phyloP scores from a whole-genome alignment of 2,888 invertebrate genomes.

The Trichogramma evanescens region DNA sequence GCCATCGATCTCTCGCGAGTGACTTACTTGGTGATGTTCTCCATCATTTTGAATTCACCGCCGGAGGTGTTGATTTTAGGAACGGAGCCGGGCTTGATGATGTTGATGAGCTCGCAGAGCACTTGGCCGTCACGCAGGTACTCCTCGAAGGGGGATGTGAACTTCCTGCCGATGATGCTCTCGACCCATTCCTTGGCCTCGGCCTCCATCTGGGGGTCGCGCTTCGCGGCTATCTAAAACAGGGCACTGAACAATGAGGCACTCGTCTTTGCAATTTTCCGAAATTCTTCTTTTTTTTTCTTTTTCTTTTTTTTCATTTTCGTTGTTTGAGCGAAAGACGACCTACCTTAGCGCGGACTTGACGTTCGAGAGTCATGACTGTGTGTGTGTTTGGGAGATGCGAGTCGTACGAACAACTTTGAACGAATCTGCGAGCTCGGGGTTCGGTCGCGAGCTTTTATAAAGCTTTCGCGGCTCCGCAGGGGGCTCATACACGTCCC shows the following conservation, averaged over 20 bases:
- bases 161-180: conserved; percentile 74
- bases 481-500: no score
- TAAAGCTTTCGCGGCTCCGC: no score
- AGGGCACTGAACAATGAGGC: no score
- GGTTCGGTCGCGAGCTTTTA: no score
- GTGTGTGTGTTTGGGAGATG: conserved; percentile 1
- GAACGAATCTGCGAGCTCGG: no score
- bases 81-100: conserved; percentile 79
- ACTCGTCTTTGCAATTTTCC: not conserved
- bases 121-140: conserved; percentile 86
- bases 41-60: conserved; percentile 99
- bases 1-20: not conserved
- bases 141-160: conserved; percentile 81
- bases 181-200: conserved; percentile 93
- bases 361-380: conserved; percentile 85
- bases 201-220: conserved; percentile 70
- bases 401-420: no score
- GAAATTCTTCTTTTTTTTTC: not conserved
- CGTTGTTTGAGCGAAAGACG: not conserved
- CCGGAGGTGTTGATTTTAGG: conserved; percentile 86
- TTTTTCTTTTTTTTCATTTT: not conserved
- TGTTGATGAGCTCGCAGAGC: conserved; percentile 91
- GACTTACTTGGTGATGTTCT: conserved; percentile 88
- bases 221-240: conserved; percentile 73
- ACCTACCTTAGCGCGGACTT: conserved; percentile 78